Base-by-base conservation (phyloP, 2,797 vertebrate genomes). In the Nyctalus aviator region DNA sequence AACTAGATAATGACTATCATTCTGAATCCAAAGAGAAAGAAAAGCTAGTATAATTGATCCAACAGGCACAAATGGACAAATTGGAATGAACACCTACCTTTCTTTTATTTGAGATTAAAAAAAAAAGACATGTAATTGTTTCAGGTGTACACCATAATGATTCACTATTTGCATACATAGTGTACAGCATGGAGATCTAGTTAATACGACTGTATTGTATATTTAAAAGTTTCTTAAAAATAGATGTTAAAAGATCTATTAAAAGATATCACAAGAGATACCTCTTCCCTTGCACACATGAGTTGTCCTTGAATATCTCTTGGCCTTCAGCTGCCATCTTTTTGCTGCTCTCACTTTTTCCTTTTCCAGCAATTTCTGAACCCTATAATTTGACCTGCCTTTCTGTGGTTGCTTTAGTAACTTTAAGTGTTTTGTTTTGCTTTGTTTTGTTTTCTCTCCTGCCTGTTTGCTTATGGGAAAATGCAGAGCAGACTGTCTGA, bases 351-450 rank as follows among this genome's bases (percentile, higher is more conserved):
- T 81, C 53, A 55, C 30, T 64, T 69, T 91, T 87, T 81, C 57
- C 79, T 88, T 92, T 75, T 62, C 84, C 23, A 90, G 93, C 72
- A 81, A 9, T 72, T 79, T 78, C 91, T 76, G 37, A 86, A 59
- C 35, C 55, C 20, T 94, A 81, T 96, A 37, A 53, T 92, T 89
- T 90, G 77, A 82, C 44, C 27, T 92, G 79, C 68, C 50, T 86
- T 84, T 87, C 87, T 91, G 76, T 84, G 66, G 53, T 83, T 76
- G 59, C 37, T 57, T 82, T 72, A 72, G 46, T 20, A 86, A 77
- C n/a, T 81, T 93, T 35, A 53, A 89, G 81, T 53, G 35, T 59
- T 48, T 88, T 59, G 18, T 12, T 88, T 44, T 59, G 18, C 12
- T 88, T 44, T 37, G 15, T 18, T 48, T 75, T 55, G 30, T 35